These are phyloP conservation scores for Eidolon dupreanum DNA, from an alignment of 2,797 vertebrate species.

Conservation along the genomic window DNA sequence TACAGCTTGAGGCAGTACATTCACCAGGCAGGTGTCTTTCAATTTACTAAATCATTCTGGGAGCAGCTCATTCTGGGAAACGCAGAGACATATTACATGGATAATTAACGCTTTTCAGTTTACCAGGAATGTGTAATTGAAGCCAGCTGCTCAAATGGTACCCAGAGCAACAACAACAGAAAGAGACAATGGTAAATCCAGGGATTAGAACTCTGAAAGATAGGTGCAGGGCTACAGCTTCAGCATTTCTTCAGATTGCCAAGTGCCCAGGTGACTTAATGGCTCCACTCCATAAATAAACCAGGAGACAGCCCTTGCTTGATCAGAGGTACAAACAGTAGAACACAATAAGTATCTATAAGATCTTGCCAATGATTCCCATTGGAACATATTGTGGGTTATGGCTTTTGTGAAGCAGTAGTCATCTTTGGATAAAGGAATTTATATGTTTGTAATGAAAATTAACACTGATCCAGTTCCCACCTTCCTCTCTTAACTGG, in stretches of 20 bases:
- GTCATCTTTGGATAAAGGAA: neutral
- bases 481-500: neutral
- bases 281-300: accelerated
- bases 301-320: neutral
- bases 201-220: accelerated
- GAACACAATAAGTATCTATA: neutral
- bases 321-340: neutral
- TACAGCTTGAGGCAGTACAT: neutral
- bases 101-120: neutral
- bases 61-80: neutral
- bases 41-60: neutral
- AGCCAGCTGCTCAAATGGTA: neutral
- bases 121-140: neutral
- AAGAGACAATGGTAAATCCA: neutral
- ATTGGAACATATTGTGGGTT: neutral
- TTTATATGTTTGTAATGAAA: neutral
- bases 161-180: neutral
- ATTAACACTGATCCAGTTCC: neutral
- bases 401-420: neutral
- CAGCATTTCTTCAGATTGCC: neutral
- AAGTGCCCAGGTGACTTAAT: neutral
- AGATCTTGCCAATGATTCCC: neutral
- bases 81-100: neutral
- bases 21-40: neutral
- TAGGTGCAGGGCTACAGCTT: neutral